Evolutionary conservation across 2,113 vertebrate genomes (phyloP), one percentile per base, ranked within the genome.

Genomic region (Acrocephalus arundinaceus): DNA sequence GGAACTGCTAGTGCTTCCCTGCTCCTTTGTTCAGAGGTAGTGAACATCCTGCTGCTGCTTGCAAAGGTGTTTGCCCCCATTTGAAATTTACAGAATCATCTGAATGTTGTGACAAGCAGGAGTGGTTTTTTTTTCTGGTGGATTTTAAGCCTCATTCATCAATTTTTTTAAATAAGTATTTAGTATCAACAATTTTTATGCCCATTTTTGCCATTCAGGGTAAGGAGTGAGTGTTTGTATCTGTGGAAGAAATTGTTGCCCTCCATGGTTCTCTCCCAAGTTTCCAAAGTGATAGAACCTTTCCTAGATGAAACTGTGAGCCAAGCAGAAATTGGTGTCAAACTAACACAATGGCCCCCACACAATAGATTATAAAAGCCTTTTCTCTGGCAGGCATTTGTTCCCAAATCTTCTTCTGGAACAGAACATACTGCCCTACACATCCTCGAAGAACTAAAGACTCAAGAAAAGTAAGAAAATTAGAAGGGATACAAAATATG

Each of bases 351-450:
- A 35, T 87, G 67, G 37, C 19, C 54, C 17, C 14, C 74, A 71
- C 65, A 88, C 81, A 95, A 89, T 74, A 80, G 66, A 92, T 70
- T 66, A 61, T 37, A 89, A 52, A 87, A 94, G 41, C 33, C 83
- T 90, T 91, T 80, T 75, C 68, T 96, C 81, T 95, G 54, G 58
- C 61, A 93, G 41, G 33, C n/a, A 61, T 92, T 96, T 94, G 67
- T 92, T 94, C 93, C 68, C 55, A 75, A 89, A 80, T 74, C 51
- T 24, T 97, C 85, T 85, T 81, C 72, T 93, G 27, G 90, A 95
- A 89, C 94, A 97, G 93, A 97, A 85, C 90, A 94, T 91, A 41
- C 75, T 79, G 67, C 91, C 90, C 59, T 95, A 91, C 88, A 94
- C 85, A 92, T 59, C 78, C 87, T 15, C 30, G 76, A 93, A 89